Conservation (phyloP, 2,888 invertebrate species). For the Eristalis pertinax region DNA sequence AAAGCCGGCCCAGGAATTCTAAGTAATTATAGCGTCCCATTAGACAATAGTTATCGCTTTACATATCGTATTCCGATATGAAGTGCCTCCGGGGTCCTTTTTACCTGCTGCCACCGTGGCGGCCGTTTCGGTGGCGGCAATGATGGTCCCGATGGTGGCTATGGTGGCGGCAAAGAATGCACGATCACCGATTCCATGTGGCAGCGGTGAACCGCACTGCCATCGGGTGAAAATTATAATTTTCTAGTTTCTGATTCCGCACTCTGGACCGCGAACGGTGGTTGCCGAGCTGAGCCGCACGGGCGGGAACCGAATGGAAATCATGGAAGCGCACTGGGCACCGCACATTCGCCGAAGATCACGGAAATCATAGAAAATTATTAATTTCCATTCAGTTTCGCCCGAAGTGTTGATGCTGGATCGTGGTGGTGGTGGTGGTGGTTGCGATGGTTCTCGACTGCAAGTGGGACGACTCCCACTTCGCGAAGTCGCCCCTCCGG, state of each 20-base stretch:
- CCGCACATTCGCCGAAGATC: conserved; percentile 51
- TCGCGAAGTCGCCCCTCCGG: conserved; percentile 1
- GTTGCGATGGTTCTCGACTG: conserved; percentile 6
- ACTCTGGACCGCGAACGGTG: not conserved
- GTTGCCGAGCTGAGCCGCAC: not conserved
- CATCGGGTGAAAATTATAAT: conserved; percentile 59
- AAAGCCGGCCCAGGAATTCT: conserved; percentile 23
- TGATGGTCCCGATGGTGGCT: not conserved
- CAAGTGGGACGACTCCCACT: conserved; percentile 32
- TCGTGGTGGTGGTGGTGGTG: not conserved
- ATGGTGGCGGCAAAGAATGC: not conserved
- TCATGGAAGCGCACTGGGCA: conserved; percentile 53
- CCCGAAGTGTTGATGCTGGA: conserved; percentile 27
- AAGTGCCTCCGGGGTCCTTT: conserved; percentile 40
- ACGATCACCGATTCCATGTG: not conserved
- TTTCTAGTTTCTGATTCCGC: conserved; percentile 29
- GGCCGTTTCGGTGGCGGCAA: not conserved
- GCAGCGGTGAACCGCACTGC: conserved; percentile 10
- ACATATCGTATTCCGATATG: conserved; percentile 65
- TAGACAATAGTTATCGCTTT: conserved; percentile 59
- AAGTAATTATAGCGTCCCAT: conserved; percentile 62
- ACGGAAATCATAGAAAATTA: conserved; percentile 57
- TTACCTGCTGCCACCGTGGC: conserved; percentile 25
- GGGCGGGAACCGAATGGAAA: conserved; percentile 8
- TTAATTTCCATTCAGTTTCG: conserved; percentile 49